Evolutionary conservation across 2,888 invertebrate species (phyloP).

Genomic region (Trilocha varians): DNA sequence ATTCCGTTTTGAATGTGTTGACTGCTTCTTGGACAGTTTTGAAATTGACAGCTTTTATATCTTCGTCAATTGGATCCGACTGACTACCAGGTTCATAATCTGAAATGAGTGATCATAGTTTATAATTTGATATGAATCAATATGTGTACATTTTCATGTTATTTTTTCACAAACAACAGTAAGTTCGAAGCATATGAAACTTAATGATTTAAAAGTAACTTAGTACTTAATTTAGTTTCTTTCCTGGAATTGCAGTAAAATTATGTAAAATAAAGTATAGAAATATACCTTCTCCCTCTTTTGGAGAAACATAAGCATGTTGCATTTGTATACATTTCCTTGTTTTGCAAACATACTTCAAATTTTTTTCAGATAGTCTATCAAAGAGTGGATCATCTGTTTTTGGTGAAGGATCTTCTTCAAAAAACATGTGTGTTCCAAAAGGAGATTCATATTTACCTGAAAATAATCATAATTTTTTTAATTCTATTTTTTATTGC

Average conservation of each 20-base stretch:
- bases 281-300: constrained; percentile 40
- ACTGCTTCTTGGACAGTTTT: constrained; percentile 43
- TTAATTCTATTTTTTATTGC: too few species aligned
- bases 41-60: constrained; percentile 39
- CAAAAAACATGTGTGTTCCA: constrained; percentile 84
- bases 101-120: too few species aligned
- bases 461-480: constrained; percentile 34
- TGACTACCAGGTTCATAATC: neutral
- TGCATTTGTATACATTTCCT: constrained; percentile 78
- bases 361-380: constrained; percentile 64
- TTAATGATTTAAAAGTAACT: too few species aligned
- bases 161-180: too few species aligned
- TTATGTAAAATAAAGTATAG: too few species aligned
- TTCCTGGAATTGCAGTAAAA: too few species aligned
- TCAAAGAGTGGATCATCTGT: constrained; percentile 70
- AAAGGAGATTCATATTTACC: constrained; percentile 79
- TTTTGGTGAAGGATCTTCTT: constrained; percentile 68
- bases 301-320: constrained; percentile 75
- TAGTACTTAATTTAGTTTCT: too few species aligned
- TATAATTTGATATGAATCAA: too few species aligned
- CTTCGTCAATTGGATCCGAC: constrained; percentile 19
- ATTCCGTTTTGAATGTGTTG: constrained; percentile 35
- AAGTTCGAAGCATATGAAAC: too few species aligned
- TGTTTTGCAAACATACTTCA: constrained; percentile 76
- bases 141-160: too few species aligned